These are phyloP conservation scores for Colinus virginianus DNA, from an alignment of 2,113 vertebrate genomes.

Conservation along the genomic window DNA sequence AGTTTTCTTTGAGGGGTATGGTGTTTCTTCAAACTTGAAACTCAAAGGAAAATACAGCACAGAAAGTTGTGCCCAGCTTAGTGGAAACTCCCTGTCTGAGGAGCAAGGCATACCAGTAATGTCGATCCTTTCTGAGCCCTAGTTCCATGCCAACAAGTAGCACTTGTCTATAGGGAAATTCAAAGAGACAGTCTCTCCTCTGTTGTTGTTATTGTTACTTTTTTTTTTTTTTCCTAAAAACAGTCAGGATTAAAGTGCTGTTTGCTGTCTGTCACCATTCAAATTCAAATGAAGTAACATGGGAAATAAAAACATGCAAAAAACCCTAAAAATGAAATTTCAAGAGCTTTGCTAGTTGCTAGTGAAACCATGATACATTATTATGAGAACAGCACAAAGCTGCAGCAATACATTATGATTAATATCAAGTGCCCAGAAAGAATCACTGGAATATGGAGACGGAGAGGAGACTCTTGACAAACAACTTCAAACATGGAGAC, in stretches of 20 bases:
- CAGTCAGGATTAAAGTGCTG: neutral
- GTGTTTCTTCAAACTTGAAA: neutral
- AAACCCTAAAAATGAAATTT: neutral
- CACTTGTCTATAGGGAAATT: neutral
- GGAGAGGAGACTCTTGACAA: neutral
- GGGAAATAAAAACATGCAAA: neutral
- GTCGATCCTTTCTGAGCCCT: neutral
- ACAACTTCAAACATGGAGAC: neutral
- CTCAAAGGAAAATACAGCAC: neutral
- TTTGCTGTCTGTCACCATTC: neutral
- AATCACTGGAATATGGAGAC: neutral
- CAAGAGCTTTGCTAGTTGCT: neutral
- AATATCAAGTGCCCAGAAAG: neutral
- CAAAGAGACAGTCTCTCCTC: neutral
- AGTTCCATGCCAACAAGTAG: neutral
- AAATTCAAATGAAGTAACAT: neutral
- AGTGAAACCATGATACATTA: neutral
- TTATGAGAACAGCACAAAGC: neutral
- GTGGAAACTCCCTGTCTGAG: neutral
- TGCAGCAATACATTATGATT: fast-evolving
- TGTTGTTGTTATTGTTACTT: neutral
- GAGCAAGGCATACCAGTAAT: neutral
- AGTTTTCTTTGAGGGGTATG: neutral
- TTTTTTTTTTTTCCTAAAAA: neutral
- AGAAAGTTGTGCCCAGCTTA: neutral